A percentile compares a stretch with the other conserved stretches of the same genome.
These are phyloP conservation scores for Ptychadena robeensis DNA, from an alignment of 2,797 vertebrate species.

Conservation along the genomic window DNA sequence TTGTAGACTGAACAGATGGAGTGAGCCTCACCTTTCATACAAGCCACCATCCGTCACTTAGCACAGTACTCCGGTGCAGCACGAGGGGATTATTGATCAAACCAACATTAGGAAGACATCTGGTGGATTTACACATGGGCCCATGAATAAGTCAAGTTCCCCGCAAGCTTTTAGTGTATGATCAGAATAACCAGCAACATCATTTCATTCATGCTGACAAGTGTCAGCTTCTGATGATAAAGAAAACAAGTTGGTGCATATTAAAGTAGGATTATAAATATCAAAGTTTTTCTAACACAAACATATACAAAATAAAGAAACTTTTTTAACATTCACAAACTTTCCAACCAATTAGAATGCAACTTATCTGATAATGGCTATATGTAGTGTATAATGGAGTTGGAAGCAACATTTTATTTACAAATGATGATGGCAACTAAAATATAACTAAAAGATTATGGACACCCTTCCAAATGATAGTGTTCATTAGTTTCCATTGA, in stretches of 20 bases:
- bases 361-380: too few species aligned
- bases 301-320: neutral
- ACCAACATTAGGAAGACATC: constrained; percentile 46
- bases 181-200: constrained; percentile 15
- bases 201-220: neutral
- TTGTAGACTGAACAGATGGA: constrained; percentile 47
- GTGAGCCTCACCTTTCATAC: constrained; percentile 38
- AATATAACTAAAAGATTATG: too few species aligned
- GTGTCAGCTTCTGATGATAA: neutral
- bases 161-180: constrained; percentile 1
- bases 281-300: neutral
- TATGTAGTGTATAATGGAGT: too few species aligned
- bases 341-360: neutral
- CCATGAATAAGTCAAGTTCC: constrained; percentile 42
- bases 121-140: constrained; percentile 23
- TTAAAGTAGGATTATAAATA: neutral
- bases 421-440: too few species aligned
- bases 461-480: too few species aligned
- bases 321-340: neutral
- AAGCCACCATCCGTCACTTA: constrained; percentile 34
- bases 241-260: neutral
- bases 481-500: too few species aligned
- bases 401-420: too few species aligned
- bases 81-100: constrained; percentile 49
- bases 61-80: constrained; percentile 20